These are phyloP conservation scores for Babyrousa celebensis DNA, from an alignment of 2,797 vertebrate species.

Conservation along the genomic window DNA sequence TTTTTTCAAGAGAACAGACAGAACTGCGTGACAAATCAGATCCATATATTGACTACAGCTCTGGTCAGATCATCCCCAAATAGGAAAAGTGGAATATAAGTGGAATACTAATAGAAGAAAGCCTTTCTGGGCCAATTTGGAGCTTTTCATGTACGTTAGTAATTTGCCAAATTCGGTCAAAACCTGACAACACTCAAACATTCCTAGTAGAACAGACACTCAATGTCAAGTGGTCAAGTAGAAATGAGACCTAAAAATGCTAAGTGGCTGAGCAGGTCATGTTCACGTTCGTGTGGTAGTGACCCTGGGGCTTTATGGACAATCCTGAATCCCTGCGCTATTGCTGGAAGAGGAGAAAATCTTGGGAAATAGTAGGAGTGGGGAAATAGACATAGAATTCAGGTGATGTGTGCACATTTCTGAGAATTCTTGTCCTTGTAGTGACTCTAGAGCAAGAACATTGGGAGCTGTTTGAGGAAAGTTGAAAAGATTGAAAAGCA, in stretches of 20 bases:
- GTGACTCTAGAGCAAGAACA: not conserved
- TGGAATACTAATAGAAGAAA: not conserved
- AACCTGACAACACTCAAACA: constrained; percentile 3
- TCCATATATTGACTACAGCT: not conserved
- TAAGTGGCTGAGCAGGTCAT: not conserved
- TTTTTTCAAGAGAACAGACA: not conserved
- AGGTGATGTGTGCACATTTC: not conserved
- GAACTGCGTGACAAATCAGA: constrained; percentile 37
- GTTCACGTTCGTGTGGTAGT: not conserved
- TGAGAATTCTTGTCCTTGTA: not conserved
- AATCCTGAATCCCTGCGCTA: not conserved
- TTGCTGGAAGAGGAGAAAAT: not conserved
- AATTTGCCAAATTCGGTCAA: constrained; percentile 27
- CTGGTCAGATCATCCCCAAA: not conserved
- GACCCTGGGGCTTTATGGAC: not conserved
- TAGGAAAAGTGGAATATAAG: not conserved
- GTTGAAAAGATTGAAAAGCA: constrained; percentile 42
- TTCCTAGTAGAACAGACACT: not conserved
- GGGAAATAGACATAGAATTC: constrained; percentile 1
- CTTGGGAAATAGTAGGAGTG: not conserved
- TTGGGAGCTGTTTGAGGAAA: not conserved
- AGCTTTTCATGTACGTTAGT: not conserved
- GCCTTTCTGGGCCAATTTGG: not conserved
- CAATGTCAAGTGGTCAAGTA: not conserved
- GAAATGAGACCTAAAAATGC: constrained; percentile 30